Evolutionary conservation across 2,113 vertebrate species (phyloP), one percentile per base, ranked within the genome.

Genomic region (Castor canadensis): DNA sequence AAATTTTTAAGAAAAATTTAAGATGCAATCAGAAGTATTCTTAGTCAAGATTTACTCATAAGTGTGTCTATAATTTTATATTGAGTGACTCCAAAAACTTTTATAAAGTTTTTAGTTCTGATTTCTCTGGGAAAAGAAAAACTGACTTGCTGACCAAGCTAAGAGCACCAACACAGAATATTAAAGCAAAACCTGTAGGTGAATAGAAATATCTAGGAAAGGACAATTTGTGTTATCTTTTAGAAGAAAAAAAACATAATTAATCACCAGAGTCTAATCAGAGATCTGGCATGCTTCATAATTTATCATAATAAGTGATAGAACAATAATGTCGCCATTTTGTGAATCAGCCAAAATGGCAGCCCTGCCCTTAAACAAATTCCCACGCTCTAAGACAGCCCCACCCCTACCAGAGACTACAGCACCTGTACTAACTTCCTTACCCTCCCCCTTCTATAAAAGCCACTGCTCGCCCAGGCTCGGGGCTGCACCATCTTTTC

Each of bases 151-250:
- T 93, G 30, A 91, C 17, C 9, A 49, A 92, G 6, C 67, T 93
- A 85, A 94, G 32, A 87, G 40, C 24, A 58, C 47, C 2, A 84
- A 73, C 11, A 87, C 10, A 52, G 26, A 88, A 76, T 20, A 58
- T 19, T 88, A 84, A 93, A 87, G 17, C 13, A 72, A 94, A 93
- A 75, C 35, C 19, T 84, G 26, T 69, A 38, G 38, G 75, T 92
- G 3, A 93, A 93, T 64, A 93, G 22, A 92, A 84, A 81, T 69
- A 16, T n/a, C 16, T 80, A 82, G 35, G 35, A 79, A 95, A 93
- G 24, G 13, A 38, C 56, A 89, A 62, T 11, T 54, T 80, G 19
- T 85, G 8, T 85, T 77, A 58, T 71, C 30, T 67, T 95, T 80
- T 45, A 45, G 5, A 75, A 85, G 24, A 79, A 45, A 84, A 75